A percentile compares a stretch with the other conserved stretches of the same genome.
Conservation (phyloP, 2,888 invertebrate species). For the Hypsopygia costalis region DNA sequence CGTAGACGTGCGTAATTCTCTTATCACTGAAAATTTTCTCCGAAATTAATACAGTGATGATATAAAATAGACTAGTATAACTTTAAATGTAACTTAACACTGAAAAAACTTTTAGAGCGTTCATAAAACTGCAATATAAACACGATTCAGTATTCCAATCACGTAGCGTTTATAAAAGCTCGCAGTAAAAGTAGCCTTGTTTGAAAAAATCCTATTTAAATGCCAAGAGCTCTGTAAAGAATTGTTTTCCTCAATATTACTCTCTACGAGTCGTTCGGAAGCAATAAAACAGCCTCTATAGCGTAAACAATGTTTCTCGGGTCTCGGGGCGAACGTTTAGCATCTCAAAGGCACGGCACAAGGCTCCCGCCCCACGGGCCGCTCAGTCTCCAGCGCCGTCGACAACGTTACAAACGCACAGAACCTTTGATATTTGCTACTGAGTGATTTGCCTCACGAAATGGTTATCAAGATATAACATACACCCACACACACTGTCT, state of each 20-base stretch:
- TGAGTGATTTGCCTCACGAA: conserved; percentile 1
- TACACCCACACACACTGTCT: too few relatives aligned
- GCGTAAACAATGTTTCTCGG: conserved; percentile 47
- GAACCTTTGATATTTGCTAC: conserved; percentile 17
- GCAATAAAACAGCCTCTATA: conserved; percentile 49
- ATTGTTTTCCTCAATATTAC: conserved; percentile 46
- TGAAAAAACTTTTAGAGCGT: not conserved
- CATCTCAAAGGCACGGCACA: conserved; percentile 46
- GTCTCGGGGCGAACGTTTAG: conserved; percentile 44
- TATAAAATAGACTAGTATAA: too few relatives aligned
- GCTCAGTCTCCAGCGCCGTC: conserved; percentile 15
- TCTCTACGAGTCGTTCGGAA: conserved; percentile 37
- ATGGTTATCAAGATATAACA: not conserved
- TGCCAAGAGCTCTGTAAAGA: conserved; percentile 30
- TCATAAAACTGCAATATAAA: not conserved
- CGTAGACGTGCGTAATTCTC: too few relatives aligned
- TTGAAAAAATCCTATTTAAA: conserved; percentile 20
- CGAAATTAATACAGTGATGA: too few relatives aligned
- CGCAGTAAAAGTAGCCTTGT: not conserved
- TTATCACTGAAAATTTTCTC: too few relatives aligned
- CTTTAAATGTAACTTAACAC: too few relatives aligned
- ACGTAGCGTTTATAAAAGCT: too few relatives aligned
- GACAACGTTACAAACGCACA: conserved; percentile 17
- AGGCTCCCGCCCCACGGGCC: conserved; percentile 13
- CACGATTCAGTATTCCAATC: not conserved